Percentiles rank a stretch among this genome's conserved stretches.
phyloP scores from a whole-genome alignment of 2,797 vertebrate species.

The Acanthopagrus latus region DNA sequence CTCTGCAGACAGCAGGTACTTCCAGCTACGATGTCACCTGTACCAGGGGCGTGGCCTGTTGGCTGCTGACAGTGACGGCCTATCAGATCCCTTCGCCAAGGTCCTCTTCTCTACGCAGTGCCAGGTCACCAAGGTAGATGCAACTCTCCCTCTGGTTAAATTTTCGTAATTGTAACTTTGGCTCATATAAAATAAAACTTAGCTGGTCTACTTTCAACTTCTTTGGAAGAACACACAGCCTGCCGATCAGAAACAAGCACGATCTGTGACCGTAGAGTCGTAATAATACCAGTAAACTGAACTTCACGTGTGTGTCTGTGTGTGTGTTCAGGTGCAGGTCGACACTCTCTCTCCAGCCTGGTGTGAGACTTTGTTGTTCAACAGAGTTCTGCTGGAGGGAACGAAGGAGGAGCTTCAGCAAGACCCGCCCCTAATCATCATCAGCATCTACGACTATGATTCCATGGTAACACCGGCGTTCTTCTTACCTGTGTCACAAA shows the following conservation, averaged over 20 bases:
- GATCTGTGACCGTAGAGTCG: too few species aligned
- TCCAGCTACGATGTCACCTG: slow-evolving; percentile 93
- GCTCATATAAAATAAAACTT: too few species aligned
- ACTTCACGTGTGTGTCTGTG: slow-evolving; percentile 23
- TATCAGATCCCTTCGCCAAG: slow-evolving; percentile 92
- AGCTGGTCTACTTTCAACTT: too few species aligned
- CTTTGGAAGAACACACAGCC: too few species aligned
- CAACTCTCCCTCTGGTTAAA: not conserved
- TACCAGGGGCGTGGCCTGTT: slow-evolving; percentile 94
- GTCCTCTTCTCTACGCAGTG: slow-evolving; percentile 94
- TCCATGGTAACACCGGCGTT: slow-evolving; percentile 85
- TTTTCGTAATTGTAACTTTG: not conserved
- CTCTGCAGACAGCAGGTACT: slow-evolving; percentile 89
- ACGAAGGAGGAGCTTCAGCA: slow-evolving; percentile 88
- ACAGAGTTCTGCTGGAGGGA: slow-evolving; percentile 92
- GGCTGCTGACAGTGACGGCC: slow-evolving; percentile 92
- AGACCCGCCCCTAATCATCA: slow-evolving; percentile 90
- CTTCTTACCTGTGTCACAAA: too few species aligned
- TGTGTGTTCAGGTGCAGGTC: slow-evolving; percentile 83
- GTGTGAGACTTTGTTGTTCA: slow-evolving; percentile 92
- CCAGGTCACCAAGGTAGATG: slow-evolving; percentile 88
- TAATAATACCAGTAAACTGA: not conserved
- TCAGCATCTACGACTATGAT: slow-evolving; percentile 91
- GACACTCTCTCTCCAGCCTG: slow-evolving; percentile 94
- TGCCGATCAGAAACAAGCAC: too few species aligned